phyloP scores from a whole-genome alignment of 1,140 invertebrate species.

The Trichomalopsis sarcophagae region DNA sequence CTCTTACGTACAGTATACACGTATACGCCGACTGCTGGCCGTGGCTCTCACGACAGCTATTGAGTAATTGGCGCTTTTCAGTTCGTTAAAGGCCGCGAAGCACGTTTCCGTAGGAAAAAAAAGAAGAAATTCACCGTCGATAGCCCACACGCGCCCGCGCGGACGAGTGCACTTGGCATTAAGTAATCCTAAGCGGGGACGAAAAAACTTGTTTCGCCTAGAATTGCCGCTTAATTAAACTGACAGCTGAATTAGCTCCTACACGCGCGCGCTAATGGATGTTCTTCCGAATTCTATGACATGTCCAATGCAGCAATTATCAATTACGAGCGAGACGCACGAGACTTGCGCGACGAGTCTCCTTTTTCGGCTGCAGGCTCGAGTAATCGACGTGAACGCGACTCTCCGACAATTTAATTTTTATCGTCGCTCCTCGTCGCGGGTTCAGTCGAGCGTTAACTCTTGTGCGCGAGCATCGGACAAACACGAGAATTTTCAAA shows the following conservation, averaged over 20 bases:
- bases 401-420: background rate
- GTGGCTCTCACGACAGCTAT: conserved; percentile 57
- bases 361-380: background rate
- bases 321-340: background rate
- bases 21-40: too few species aligned
- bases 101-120: conserved; percentile 68
- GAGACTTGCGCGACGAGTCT: background rate
- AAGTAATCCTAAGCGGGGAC: conserved; percentile 14
- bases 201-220: conserved; percentile 11
- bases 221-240: conserved; percentile 8
- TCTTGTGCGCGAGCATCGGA: too few species aligned
- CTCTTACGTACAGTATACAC: background rate
- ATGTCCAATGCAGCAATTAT: background rate
- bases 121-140: conserved; percentile 71
- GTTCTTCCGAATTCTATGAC: background rate
- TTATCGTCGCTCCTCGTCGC: background rate
- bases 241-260: conserved; percentile 3
- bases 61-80: conserved; percentile 70
- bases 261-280: background rate
- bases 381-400: too few species aligned
- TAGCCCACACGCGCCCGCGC: conserved; percentile 57
- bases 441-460: too few species aligned
- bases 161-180: conserved; percentile 35
- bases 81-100: conserved; percentile 69
- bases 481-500: too few species aligned